Percentiles rank a stretch among this genome's conserved stretches.
Conservation (phyloP, 1,140 invertebrate genomes). For the Drosophila carrolli region DNA sequence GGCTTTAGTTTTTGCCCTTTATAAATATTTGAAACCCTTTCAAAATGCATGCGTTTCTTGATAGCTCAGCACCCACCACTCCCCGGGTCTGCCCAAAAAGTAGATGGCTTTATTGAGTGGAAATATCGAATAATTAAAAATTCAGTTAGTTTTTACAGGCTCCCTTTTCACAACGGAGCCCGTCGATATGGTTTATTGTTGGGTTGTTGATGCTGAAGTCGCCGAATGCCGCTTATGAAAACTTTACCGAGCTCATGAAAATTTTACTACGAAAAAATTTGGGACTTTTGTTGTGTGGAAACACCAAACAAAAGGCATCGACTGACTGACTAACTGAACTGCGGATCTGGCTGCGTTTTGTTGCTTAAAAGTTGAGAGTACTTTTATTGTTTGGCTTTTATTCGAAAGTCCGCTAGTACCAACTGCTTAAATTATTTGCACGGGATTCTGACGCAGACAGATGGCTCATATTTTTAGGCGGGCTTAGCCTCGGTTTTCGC, state of each 20-base stretch:
- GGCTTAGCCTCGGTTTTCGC: not conserved
- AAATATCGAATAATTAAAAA: slow-evolving; percentile 76
- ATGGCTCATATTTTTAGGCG: slow-evolving; percentile 9
- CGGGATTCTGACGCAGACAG: slow-evolving; percentile 2
- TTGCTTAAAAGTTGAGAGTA: slow-evolving; percentile 51
- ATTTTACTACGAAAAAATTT: slow-evolving; percentile 49
- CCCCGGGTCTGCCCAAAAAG: slow-evolving; percentile 7
- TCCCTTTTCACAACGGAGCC: not conserved
- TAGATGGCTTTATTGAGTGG: slow-evolving; percentile 48
- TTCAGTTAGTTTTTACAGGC: slow-evolving; percentile 69
- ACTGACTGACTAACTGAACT: slow-evolving; percentile 40
- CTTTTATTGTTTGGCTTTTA: slow-evolving; percentile 46
- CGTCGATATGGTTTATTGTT: slow-evolving; percentile 66
- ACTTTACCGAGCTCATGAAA: slow-evolving; percentile 70
- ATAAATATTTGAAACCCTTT: slow-evolving; percentile 55
- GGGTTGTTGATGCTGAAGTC: slow-evolving; percentile 29
- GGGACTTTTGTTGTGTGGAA: slow-evolving; percentile 6
- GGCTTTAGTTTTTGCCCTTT: slow-evolving; percentile 24
- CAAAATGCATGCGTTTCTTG: slow-evolving; percentile 41
- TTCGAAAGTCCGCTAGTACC: slow-evolving; percentile 24
- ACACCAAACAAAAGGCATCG: slow-evolving; percentile 43
- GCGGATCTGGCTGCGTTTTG: slow-evolving; percentile 40
- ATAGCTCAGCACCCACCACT: not conserved
- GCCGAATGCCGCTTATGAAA: slow-evolving; percentile 53
- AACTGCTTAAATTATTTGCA: slow-evolving; percentile 14